Conservation (phyloP, 2,888 invertebrate genomes). For the Drosophila yooni region DNA sequence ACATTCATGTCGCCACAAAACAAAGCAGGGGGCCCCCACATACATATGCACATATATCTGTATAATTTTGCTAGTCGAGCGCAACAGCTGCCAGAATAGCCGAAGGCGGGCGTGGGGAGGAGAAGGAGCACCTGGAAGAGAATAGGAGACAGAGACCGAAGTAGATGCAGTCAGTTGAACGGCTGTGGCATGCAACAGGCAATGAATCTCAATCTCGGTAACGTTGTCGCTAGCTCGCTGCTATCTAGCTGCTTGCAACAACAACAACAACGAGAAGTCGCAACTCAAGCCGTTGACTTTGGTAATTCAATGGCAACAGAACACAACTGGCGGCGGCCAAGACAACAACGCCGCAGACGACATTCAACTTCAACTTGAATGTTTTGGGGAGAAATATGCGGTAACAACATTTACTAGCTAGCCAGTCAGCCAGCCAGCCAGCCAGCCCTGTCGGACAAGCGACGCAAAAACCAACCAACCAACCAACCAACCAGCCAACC, state of each 20-base stretch:
- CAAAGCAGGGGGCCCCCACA: conserved; percentile 24
- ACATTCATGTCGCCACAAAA: conserved; percentile 57
- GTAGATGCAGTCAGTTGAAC: conserved; percentile 68
- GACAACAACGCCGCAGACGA: conserved; percentile 55
- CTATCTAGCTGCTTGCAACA: conserved; percentile 22
- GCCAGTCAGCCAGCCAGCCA: conserved; percentile 37
- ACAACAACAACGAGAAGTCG: conserved; percentile 33
- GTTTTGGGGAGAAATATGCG: conserved; percentile 73
- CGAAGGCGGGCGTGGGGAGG: not conserved
- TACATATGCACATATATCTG: conserved; percentile 39
- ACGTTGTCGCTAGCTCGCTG: conserved; percentile 50
- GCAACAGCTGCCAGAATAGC: conserved; percentile 43
- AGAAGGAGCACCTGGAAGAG: conserved; percentile 5
- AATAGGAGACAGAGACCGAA: not conserved
- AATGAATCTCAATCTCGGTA: conserved; percentile 77
- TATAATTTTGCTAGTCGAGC: conserved; percentile 68
- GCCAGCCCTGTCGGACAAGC: conserved; percentile 21
- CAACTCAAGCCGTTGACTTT: conserved; percentile 73
- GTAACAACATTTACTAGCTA: conserved; percentile 74
- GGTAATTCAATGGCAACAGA: conserved; percentile 76
- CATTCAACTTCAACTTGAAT: conserved; percentile 72
- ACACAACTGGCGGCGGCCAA: conserved; percentile 34
- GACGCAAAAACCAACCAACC: conserved; percentile 43
- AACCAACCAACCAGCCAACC: conserved; percentile 23
- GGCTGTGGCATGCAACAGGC: conserved; percentile 77